These are phyloP conservation scores for Crioceris asparagi DNA, from an alignment of 2,888 invertebrate genomes.

Conservation along the genomic window DNA sequence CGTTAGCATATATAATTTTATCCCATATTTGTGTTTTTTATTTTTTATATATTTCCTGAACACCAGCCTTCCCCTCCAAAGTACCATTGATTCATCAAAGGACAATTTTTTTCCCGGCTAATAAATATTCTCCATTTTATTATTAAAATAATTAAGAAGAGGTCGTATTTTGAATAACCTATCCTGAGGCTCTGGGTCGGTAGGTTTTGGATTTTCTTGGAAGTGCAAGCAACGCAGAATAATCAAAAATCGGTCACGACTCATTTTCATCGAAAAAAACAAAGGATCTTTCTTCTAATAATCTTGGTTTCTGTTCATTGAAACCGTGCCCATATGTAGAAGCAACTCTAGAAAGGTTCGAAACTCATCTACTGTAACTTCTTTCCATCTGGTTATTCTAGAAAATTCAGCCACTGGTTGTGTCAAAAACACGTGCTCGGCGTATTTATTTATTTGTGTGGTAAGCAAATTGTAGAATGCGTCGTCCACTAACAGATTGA, in stretches of 20 bases:
- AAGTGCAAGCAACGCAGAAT: slow-evolving; percentile 1
- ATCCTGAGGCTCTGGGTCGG: slow-evolving; percentile 5
- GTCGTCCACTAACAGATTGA: slow-evolving; percentile 1
- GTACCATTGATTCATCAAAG: no score
- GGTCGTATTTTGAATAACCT: no score
- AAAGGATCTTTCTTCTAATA: background rate
- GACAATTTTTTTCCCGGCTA: slow-evolving; percentile 17
- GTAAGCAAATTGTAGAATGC: background rate
- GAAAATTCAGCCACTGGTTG: no score
- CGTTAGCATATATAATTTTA: slow-evolving; percentile 24
- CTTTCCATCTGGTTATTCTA: no score
- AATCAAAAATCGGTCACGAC: slow-evolving; percentile 2
- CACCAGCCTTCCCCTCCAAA: slow-evolving; percentile 24
- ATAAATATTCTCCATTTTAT: slow-evolving; percentile 14
- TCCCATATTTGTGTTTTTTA: no score
- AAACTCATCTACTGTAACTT: slow-evolving; percentile 1
- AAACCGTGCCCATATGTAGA: background rate
- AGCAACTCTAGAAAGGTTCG: slow-evolving; percentile 1
- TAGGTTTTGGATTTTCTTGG: slow-evolving; percentile 3
- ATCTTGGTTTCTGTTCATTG: slow-evolving; percentile 1
- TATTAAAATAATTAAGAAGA: no score
- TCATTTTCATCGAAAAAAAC: slow-evolving; percentile 1
- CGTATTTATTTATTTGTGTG: slow-evolving; percentile 1
- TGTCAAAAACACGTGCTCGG: slow-evolving; percentile 1
- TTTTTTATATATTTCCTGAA: slow-evolving; percentile 29